These are phyloP conservation scores for Subacronicta megacephala DNA, from an alignment of 2,888 invertebrate species.

Conservation along the genomic window DNA sequence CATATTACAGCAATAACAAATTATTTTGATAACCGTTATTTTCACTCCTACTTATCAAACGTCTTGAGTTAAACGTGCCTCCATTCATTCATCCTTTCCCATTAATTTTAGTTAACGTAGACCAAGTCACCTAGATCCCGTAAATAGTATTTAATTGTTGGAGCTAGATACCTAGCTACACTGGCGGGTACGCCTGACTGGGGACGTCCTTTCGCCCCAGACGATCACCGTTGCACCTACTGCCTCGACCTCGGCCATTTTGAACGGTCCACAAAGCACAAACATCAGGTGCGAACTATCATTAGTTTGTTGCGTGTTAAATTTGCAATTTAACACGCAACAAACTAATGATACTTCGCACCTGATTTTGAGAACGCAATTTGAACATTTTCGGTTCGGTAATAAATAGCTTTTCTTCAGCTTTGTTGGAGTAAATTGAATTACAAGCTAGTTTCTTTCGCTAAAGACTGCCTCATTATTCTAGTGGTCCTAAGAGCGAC, in stretches of 20 bases:
- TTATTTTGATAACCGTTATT: not conserved
- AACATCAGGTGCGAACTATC: too few species aligned
- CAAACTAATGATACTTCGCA: conserved; percentile 34
- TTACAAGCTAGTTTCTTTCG: too few species aligned
- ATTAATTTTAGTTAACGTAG: conserved; percentile 35
- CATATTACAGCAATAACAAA: not conserved
- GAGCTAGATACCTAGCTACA: conserved; percentile 9
- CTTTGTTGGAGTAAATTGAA: conserved; percentile 20
- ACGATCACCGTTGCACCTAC: conserved; percentile 31
- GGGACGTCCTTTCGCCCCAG: conserved; percentile 40
- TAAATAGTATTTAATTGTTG: conserved; percentile 30
- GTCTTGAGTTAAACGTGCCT: conserved; percentile 14
- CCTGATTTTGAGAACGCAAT: conserved; percentile 32
- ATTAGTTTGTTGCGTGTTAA: too few species aligned
- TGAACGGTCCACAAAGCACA: conserved; percentile 18
- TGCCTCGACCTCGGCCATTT: conserved; percentile 20
- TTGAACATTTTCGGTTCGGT: conserved; percentile 25
- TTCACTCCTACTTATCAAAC: conserved; percentile 18
- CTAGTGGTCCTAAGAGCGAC: too few species aligned
- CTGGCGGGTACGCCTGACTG: conserved; percentile 1
- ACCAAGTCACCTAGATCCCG: conserved; percentile 19
- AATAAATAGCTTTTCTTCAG: conserved; percentile 20
- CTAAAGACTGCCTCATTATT: too few species aligned
- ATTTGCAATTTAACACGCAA: conserved; percentile 22
- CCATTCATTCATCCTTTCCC: conserved; percentile 34